Base-by-base conservation (phyloP, 2,888 invertebrate species). In the Amphimallon solstitiale region DNA sequence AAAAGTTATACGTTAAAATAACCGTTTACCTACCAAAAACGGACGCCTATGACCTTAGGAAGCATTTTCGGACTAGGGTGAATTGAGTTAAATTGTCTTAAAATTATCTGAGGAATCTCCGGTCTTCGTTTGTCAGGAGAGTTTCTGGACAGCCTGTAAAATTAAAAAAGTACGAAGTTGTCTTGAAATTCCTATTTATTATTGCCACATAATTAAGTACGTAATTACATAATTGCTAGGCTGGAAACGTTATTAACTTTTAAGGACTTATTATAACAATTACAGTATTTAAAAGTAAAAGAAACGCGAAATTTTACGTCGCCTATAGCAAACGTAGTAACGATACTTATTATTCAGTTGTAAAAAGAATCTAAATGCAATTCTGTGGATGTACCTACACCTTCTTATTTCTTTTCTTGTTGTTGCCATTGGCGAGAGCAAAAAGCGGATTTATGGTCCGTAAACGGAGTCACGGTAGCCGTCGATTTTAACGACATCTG, bases 401-500 rank as follows among this genome's bases (percentile, higher is more conserved):
- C 45, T 43, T 23, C n/a, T 14, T 12, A 14, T 15, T 46, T 61
- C 46, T 35, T 52, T 23, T 46, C 29, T 46, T 64, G 56, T 56
- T 54, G 35, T 54, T 63, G 40, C 54, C 40, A 43, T 23, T 43
- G 43, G 56, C 43, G 48, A 21, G 23, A n/a, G 64, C 43, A 67
- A 63, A 69, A 54, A n/a, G n/a, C 59, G 68, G 64, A 69, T 72
- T 71, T 71, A 72, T 68, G 64, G 65, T 21, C 63, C 72, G 68
- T 72, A 72, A 72, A 71, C 46, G 65, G 62, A 45, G 67, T n/a
- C 67, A 72, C 73, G 64, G 73, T 73, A 73, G 72, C 70, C 35
- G 64, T 66, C 65, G 71, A 70, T 63, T 66, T 69, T 66, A 60
- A 66, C 65, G 68, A 43, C 69, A 68, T 70, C 66, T 70, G 72